These are phyloP conservation scores for Quadroppia sp. DNA, from an alignment of 2,888 invertebrate genomes.

Conservation along the genomic window DNA sequence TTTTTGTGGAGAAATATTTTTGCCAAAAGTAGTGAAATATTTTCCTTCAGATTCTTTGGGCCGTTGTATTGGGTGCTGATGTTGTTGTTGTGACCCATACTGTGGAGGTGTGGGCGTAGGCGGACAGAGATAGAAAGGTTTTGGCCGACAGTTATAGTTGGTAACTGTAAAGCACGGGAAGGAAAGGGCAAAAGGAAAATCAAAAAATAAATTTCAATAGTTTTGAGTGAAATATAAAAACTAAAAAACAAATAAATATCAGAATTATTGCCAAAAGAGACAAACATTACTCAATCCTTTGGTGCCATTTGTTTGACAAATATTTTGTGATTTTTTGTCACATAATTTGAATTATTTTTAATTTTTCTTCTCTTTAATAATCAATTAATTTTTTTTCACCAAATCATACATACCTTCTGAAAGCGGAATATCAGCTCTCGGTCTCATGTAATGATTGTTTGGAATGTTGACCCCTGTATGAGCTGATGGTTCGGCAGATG, in stretches of 20 bases:
- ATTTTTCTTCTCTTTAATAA: neutral
- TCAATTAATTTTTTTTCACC: too few species aligned
- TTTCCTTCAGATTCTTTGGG: neutral
- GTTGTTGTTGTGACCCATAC: neutral
- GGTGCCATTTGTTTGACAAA: too few species aligned
- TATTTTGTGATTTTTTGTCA: too few species aligned
- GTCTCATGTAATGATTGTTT: neutral
- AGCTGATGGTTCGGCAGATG: neutral
- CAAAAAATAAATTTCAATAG: neutral
- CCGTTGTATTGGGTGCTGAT: constrained; percentile 6
- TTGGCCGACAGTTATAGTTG: constrained; percentile 17
- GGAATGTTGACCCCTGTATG: constrained; percentile 22
- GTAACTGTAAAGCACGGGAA: neutral
- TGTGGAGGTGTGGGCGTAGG: constrained; percentile 28
- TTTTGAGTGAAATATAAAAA: neutral
- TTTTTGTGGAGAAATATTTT: constrained; percentile 9
- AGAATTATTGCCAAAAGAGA: neutral
- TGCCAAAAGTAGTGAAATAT: constrained; percentile 20
- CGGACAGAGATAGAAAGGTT: constrained; percentile 21
- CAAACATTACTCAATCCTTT: neutral
- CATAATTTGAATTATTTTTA: too few species aligned
- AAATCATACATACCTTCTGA: neutral
- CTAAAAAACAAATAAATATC: too few species aligned
- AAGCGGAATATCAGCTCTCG: neutral
- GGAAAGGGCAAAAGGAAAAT: neutral